Evolutionary conservation across 2,113 vertebrate species (phyloP), one percentile per base, ranked within the genome.

Genomic region (Anarhynchus alexandrinus): DNA sequence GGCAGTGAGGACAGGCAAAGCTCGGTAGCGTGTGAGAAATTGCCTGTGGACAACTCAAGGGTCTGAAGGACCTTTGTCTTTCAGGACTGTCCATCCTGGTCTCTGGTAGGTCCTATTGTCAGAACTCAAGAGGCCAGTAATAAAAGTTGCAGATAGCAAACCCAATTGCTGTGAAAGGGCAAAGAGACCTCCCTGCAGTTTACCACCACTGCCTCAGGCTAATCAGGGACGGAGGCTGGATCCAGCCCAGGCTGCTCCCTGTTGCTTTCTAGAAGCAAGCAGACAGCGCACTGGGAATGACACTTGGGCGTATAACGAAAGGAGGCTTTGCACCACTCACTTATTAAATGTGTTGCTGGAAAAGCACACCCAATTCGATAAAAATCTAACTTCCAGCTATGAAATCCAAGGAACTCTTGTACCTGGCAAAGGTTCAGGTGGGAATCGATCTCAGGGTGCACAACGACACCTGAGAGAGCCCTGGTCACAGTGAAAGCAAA

Each of bases 11-110:
- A 29, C 4, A 1, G 8, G 18, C 15, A 47, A 18, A 26, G 6
- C 16, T 22, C 3, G 0, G 32, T 6, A 27, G 29, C 11, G 11
- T 5, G 34, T 2, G 5, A 9, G 58, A 58, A 42, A 30, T 14
- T 26, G 34, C 10, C 51, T 20, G 11, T 18, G 13, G 29, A 17
- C 26, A 14, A 4, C 36, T n/a, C 38, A 14, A 18, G 42, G 40
- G 38, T 16, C 36, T 51, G 30, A 30, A 45, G 5, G 36, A 76
- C 32, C 14, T 73, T 69, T 69, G 18, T 43, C 27, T 43, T 69
- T 45, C 18, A 49, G 36, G 36, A 23, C 42, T 21, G 20, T 59
- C 58, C 45, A 36, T 32, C 36, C 57, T 77, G 8, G 36, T 57
- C 51, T 69, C 62, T 45, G 36, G 11, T 38, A 32, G 34, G 69